Percentiles rank a stretch among this genome's conserved stretches.
Conservation (phyloP, 1,140 invertebrate genomes). For the Anadara kagoshimensis region DNA sequence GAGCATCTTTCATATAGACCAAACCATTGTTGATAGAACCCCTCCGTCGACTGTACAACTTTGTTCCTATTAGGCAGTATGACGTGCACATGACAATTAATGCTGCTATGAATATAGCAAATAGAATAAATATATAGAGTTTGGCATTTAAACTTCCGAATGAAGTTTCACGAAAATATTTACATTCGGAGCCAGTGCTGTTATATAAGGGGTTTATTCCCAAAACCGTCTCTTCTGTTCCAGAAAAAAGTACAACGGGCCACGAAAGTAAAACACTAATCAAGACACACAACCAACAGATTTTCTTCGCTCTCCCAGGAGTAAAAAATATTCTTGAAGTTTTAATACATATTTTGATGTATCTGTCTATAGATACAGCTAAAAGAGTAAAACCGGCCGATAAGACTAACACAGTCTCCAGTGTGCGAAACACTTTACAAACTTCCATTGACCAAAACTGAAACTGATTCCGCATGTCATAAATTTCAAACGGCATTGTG, state of each 20-base stretch:
- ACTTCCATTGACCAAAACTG: constrained; percentile 41
- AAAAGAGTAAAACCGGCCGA: constrained; percentile 58
- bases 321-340: constrained; percentile 47
- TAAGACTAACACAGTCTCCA: constrained; percentile 46
- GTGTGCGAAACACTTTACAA: constrained; percentile 55
- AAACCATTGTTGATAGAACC: constrained; percentile 23
- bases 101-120: constrained; percentile 38
- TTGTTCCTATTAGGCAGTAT: constrained; percentile 45
- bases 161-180: constrained; percentile 17
- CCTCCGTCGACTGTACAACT: constrained; percentile 31
- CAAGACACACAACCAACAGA: constrained; percentile 36
- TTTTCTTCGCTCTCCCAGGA: constrained; percentile 41
- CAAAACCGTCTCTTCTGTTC: constrained; percentile 32
- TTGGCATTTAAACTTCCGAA: constrained; percentile 24
- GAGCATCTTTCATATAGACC: constrained; percentile 9
- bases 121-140: constrained; percentile 37
- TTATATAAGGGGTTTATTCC: constrained; percentile 18
- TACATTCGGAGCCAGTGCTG: constrained; percentile 22
- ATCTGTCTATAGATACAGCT: constrained; percentile 58
- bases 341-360: constrained; percentile 50
- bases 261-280: constrained; percentile 32
- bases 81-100: constrained; percentile 45
- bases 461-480: constrained; percentile 55
- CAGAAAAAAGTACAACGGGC: constrained; percentile 41
- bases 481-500: constrained; percentile 63